phyloP scores from a whole-genome alignment of 1,140 invertebrate species.

The Brachionus plicatilis region DNA sequence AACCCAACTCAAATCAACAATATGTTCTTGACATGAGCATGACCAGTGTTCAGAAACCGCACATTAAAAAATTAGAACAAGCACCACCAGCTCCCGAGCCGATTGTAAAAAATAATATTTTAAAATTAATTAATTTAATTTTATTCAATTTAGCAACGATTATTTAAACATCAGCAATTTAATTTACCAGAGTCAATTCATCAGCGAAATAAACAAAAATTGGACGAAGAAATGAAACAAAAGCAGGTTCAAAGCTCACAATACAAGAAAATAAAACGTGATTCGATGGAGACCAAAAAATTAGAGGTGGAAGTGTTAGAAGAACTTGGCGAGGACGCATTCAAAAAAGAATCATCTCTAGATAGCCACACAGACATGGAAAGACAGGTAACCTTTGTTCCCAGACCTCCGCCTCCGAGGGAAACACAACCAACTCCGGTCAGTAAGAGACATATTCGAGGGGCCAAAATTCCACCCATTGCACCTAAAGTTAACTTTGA shows the following conservation, averaged over 20 bases:
- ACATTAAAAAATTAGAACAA: conserved; percentile 31
- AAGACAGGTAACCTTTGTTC: neutral
- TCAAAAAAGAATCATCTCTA: conserved; percentile 2
- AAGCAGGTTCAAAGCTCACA: neutral
- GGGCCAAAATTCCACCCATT: conserved; percentile 18
- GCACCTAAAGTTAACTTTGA: conserved; percentile 15
- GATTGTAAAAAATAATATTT: neutral
- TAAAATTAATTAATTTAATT: neutral
- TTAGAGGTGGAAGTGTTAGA: neutral
- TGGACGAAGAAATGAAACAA: conserved; percentile 18
- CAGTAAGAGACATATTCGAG: neutral
- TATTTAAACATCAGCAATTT: conserved; percentile 33
- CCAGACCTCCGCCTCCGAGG: neutral
- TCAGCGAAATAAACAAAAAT: neutral
- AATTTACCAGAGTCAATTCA: conserved; percentile 21
- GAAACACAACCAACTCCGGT: neutral
- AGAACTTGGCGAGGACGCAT: conserved; percentile 4
- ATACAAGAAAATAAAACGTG: neutral
- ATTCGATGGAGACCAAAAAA: neutral
- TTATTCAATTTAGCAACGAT: neutral
- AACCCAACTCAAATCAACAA: conserved; percentile 10
- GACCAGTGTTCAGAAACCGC: conserved; percentile 38
- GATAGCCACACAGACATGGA: neutral
- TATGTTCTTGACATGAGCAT: conserved; percentile 33
- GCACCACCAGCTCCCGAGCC: conserved; percentile 15